Conservation (phyloP, 1,140 invertebrate genomes). For the Halesus radiatus region DNA sequence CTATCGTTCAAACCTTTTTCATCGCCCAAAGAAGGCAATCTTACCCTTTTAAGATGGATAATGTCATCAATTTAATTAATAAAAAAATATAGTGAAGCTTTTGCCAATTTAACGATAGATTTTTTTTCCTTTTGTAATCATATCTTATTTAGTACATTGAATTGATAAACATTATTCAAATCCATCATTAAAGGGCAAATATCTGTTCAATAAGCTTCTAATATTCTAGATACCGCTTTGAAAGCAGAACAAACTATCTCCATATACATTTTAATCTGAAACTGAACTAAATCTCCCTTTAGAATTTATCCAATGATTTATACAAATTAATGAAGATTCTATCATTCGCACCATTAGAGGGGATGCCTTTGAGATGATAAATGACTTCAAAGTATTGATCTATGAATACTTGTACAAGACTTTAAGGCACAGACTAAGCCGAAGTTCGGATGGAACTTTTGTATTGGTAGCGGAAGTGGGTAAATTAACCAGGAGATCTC, state of each 20-base stretch:
- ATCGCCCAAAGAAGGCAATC: too few species aligned
- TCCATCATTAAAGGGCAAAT: too few species aligned
- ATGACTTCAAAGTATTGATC: slow-evolving; percentile 47
- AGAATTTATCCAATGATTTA: slow-evolving; percentile 51
- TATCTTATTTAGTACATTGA: too few species aligned
- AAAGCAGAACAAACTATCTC: not conserved
- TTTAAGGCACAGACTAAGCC: slow-evolving; percentile 50
- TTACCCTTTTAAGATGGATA: too few species aligned
- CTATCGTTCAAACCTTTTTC: too few species aligned
- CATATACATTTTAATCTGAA: slow-evolving; percentile 33
- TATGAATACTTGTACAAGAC: slow-evolving; percentile 42
- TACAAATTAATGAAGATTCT: slow-evolving; percentile 55
- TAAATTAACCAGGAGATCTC: slow-evolving; percentile 45
- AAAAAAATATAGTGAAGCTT: too few species aligned
- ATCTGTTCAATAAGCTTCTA: too few species aligned
- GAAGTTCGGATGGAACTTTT: slow-evolving; percentile 50
- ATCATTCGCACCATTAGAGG: slow-evolving; percentile 48
- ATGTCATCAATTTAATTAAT: too few species aligned
- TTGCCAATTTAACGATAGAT: too few species aligned
- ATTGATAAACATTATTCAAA: not conserved
- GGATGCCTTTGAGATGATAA: slow-evolving; percentile 53
- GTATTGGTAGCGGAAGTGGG: slow-evolving; percentile 51
- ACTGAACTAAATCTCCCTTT: slow-evolving; percentile 14
- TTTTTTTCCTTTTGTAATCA: too few species aligned
- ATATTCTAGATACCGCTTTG: not conserved